A percentile compares a stretch with the other conserved stretches of the same genome.
Conservation (phyloP, 2,113 vertebrate genomes). For the Fukomys damarensis region DNA sequence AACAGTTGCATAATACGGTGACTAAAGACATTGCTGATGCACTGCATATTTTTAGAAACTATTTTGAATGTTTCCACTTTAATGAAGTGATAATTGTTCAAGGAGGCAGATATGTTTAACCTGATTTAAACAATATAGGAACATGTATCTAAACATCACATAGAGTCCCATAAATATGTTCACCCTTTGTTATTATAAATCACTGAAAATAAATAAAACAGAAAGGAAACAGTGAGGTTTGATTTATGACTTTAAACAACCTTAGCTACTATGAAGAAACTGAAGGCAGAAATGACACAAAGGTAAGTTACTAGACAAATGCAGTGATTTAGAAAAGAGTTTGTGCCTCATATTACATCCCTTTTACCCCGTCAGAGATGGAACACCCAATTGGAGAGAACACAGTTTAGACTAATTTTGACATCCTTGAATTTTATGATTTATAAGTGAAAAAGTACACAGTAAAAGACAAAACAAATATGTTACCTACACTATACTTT, state of each 20-base stretch:
- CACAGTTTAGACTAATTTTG: neutral
- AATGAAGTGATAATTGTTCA: neutral
- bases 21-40: neutral
- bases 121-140: neutral
- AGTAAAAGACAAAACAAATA: neutral
- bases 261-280: neutral
- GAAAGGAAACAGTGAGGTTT: neutral
- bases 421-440: neutral
- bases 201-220: neutral
- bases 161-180: neutral
- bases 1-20: neutral
- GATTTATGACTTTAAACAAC: constrained; percentile 8
- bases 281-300: neutral
- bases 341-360: neutral
- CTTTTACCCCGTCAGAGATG: neutral
- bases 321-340: neutral
- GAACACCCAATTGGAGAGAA: neutral
- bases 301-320: neutral
- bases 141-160: neutral
- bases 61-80: neutral
- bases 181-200: neutral
- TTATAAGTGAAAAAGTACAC: neutral
- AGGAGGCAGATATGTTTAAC: neutral
- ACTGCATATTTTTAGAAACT: neutral
- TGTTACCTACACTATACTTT: neutral